Evolutionary conservation across 30 jellyfish, hydroid and myxozoan species (phyloP).

Genomic region (Turritopsis dohrnii): DNA sequence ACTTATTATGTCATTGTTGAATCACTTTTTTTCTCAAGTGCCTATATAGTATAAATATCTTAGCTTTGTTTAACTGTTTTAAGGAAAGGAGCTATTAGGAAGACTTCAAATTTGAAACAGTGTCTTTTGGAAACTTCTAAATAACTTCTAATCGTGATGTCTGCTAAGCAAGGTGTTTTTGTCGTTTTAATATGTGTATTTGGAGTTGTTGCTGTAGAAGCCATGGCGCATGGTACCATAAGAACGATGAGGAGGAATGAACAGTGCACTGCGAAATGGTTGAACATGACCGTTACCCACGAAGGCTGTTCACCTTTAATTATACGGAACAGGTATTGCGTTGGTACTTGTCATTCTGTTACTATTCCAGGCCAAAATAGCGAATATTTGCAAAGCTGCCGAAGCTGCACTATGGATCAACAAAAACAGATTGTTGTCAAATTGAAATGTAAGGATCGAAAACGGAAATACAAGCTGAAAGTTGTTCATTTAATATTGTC

Average conservation of each 20-base stretch:
- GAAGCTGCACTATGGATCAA: background rate
- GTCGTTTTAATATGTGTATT: background rate
- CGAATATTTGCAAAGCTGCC: background rate
- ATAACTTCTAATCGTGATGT: too few relatives aligned
- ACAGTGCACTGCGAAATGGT: background rate
- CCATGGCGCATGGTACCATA: background rate
- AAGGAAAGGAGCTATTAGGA: background rate
- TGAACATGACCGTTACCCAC: background rate
- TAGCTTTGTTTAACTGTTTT: background rate
- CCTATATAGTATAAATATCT: background rate
- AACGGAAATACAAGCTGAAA: background rate
- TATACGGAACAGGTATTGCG: background rate
- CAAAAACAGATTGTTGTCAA: background rate
- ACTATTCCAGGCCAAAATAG: background rate
- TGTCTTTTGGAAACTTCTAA: too few relatives aligned
- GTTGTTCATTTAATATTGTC: background rate
- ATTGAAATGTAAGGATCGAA: background rate
- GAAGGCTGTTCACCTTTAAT: background rate
- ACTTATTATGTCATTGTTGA: background rate
- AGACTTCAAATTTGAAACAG: background rate
- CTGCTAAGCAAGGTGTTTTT: too few relatives aligned
- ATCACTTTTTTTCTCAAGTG: background rate
- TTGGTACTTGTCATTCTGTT: background rate
- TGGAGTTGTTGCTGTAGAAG: background rate
- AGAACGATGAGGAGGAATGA: background rate